These are phyloP conservation scores for Pantherophis vulpinus DNA, from an alignment of 2,797 vertebrate genomes.

Conservation along the genomic window DNA sequence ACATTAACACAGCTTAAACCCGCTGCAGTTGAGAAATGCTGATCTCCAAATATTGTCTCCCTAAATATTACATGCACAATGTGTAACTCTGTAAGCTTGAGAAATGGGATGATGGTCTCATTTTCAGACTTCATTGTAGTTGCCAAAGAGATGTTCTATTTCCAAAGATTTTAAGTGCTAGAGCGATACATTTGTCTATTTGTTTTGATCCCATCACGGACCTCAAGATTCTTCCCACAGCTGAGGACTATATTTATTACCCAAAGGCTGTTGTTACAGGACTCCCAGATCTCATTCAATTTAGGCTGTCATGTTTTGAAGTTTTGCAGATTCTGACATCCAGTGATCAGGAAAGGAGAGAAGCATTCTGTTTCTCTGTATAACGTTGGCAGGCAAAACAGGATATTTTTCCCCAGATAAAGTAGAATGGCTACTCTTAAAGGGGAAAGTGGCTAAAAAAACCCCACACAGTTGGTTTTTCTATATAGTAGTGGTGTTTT, in stretches of 20 bases:
- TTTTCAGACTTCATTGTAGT: neutral
- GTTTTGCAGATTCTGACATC: neutral
- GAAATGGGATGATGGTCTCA: neutral
- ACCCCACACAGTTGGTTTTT: neutral
- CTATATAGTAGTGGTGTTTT: neutral
- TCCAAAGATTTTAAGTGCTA: neutral
- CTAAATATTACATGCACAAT: neutral
- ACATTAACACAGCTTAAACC: neutral
- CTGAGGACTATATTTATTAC: neutral
- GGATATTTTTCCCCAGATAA: neutral
- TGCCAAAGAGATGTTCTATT: neutral
- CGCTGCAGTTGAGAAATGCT: neutral
- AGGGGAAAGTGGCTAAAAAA: slow-evolving; percentile 56
- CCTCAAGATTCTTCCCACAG: slow-evolving; percentile 9
- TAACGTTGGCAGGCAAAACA: neutral
- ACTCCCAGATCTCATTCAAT: neutral
- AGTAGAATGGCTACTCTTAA: slow-evolving; percentile 43
- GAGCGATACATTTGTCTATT: rapidly evolving
- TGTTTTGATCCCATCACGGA: neutral
- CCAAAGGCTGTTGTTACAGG: slow-evolving; percentile 6
- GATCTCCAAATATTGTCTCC: neutral
- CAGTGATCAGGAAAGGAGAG: neutral
- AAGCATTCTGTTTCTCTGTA: rapidly evolving
- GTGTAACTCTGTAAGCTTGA: neutral
- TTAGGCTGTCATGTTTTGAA: rapidly evolving